These are phyloP conservation scores for Oreochromis tanganicae DNA, from an alignment of 2,113 vertebrate species.

Conservation along the genomic window DNA sequence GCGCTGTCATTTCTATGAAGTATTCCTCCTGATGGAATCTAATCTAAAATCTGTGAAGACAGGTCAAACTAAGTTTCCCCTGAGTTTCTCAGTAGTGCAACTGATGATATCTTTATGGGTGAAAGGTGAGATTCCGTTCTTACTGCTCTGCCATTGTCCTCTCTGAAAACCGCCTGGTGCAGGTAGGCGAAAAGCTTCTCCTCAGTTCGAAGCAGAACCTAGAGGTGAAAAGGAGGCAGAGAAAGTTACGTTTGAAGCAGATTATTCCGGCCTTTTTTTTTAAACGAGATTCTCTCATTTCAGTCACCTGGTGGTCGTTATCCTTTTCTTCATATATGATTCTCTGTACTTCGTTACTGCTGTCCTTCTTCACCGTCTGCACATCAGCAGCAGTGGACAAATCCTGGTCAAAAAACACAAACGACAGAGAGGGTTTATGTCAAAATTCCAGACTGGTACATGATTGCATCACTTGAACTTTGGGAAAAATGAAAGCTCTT, in stretches of 20 bases:
- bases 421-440: not conserved
- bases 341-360: slow-evolving; percentile 68
- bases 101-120: not conserved
- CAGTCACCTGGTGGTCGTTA: slow-evolving; percentile 70
- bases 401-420: slow-evolving; percentile 50
- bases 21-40: not conserved
- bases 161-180: slow-evolving; percentile 72
- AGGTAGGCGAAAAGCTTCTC: slow-evolving; percentile 75
- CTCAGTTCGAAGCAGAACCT: slow-evolving; percentile 80
- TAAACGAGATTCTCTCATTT: accelerated
- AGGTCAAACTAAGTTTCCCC: not conserved
- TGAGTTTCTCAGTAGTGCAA: not conserved
- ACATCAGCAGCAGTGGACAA: slow-evolving; percentile 65
- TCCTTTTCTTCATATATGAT: slow-evolving; percentile 75
- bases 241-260: not conserved
- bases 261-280: accelerated
- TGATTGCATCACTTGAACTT: not conserved
- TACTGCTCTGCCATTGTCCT: slow-evolving; percentile 73
- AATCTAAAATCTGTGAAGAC: not conserved
- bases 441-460: not conserved
- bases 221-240: not conserved
- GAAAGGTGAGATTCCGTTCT: not conserved
- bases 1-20: not conserved
- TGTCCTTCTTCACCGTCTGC: slow-evolving; percentile 67
- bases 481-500: not conserved